Percentiles rank a stretch among this genome's conserved stretches.
Evolutionary conservation across 1,140 invertebrate genomes (phyloP).

Genomic region (Drosophila rhopaloa): DNA sequence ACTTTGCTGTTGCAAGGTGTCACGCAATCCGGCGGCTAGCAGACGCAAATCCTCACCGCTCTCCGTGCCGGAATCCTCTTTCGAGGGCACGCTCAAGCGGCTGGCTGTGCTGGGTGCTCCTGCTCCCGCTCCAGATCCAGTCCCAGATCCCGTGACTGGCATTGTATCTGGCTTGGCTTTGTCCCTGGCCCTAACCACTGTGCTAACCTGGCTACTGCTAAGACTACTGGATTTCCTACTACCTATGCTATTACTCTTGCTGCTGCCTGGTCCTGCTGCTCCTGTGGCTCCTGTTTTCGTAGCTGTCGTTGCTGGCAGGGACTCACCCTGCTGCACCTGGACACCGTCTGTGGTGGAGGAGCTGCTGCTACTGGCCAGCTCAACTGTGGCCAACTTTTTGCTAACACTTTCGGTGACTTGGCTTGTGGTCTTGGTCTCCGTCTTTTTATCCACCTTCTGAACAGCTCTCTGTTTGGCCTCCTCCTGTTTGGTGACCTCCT

Average conservation of each 20-base stretch:
- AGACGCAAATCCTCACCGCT: constrained; percentile 87
- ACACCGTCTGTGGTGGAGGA: constrained; percentile 33
- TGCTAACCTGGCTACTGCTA: constrained; percentile 64
- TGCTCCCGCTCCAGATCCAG: neutral
- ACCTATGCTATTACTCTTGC: constrained; percentile 49
- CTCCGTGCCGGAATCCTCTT: constrained; percentile 89
- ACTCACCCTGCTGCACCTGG: constrained; percentile 74
- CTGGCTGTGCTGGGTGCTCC: constrained; percentile 40
- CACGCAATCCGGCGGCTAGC: constrained; percentile 78
- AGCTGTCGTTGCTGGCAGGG: constrained; percentile 45
- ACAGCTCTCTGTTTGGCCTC: constrained; percentile 12
- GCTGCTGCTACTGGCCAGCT: constrained; percentile 42
- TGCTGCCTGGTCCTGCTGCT: constrained; percentile 31
- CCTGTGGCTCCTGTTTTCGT: constrained; percentile 25
- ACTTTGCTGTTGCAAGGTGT: constrained; percentile 73
- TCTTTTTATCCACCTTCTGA: constrained; percentile 71
- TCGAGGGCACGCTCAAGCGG: constrained; percentile 72
- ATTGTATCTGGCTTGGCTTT: constrained; percentile 43
- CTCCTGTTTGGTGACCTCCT: constrained; percentile 46
- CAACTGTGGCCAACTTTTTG: constrained; percentile 80
- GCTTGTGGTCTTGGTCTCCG: constrained; percentile 85
- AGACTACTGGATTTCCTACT: constrained; percentile 56
- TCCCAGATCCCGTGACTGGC: constrained; percentile 14
- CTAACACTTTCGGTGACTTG: constrained; percentile 87
- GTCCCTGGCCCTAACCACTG: constrained; percentile 51